These are phyloP conservation scores for Hycleus phaleratus DNA, from an alignment of 1,140 invertebrate species.

Conservation along the genomic window DNA sequence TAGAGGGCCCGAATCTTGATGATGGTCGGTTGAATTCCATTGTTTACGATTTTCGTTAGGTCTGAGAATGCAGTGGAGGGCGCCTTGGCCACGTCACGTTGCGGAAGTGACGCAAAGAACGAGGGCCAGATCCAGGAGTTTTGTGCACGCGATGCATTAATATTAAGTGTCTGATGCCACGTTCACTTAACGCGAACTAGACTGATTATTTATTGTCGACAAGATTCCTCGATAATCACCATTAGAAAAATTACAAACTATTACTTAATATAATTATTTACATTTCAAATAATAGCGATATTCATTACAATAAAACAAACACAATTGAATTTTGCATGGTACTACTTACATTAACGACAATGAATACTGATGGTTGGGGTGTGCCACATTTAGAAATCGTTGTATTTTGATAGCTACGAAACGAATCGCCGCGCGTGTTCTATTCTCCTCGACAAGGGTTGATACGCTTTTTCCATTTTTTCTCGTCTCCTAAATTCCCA, in stretches of 20 bases:
- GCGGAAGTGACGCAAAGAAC: slow-evolving; percentile 15
- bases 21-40: too few species aligned
- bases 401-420: slow-evolving; percentile 19
- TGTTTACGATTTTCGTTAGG: too few species aligned
- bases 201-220: slow-evolving; percentile 7
- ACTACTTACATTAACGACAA: slow-evolving; percentile 19
- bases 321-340: slow-evolving; percentile 20
- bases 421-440: slow-evolving; percentile 17
- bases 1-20: not conserved
- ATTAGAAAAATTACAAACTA: too few species aligned
- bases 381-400: slow-evolving; percentile 22
- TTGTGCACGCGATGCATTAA: slow-evolving; percentile 17
- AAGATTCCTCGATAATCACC: too few species aligned
- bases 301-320: not conserved
- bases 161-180: slow-evolving; percentile 18
- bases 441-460: not conserved
- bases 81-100: slow-evolving; percentile 4
- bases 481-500: slow-evolving; percentile 2
- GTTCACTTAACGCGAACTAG: slow-evolving; percentile 11
- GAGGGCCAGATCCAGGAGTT: slow-evolving; percentile 18
- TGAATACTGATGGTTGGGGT: slow-evolving; percentile 25
- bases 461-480: not conserved
- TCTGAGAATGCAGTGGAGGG: too few species aligned
- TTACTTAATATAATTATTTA: too few species aligned
- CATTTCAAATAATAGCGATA: too few species aligned